Evolutionary conservation across 2,113 vertebrate genomes (phyloP).

Genomic region (Aythya baeri): DNA sequence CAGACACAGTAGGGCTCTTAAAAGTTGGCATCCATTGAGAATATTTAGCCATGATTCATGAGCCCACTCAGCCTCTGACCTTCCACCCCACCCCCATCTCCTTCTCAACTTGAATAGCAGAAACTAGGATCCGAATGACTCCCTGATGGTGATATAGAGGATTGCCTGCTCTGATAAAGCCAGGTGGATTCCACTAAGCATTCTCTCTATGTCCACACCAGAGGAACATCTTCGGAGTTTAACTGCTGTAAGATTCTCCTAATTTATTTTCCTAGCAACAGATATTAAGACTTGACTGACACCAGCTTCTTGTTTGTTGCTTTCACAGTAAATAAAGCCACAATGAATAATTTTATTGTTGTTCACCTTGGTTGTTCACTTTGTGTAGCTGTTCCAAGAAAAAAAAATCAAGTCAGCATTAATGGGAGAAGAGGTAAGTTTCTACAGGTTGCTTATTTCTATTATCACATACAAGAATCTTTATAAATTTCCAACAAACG

Average conservation of each 20-base stretch:
- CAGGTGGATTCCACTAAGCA: constrained; percentile 30
- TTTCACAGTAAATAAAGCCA: constrained; percentile 54
- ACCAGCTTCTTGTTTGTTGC: not conserved
- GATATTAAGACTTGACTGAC: constrained; percentile 38
- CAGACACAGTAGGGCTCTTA: not conserved
- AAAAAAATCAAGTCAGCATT: not conserved
- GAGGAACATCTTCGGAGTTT: not conserved
- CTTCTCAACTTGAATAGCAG: not conserved
- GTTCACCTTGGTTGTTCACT: not conserved
- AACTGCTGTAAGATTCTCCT: constrained; percentile 8
- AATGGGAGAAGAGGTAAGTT: constrained; percentile 37
- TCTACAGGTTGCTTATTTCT: constrained; percentile 17
- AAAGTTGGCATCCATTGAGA: not conserved
- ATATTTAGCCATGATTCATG: not conserved
- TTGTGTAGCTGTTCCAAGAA: constrained; percentile 11
- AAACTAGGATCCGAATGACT: not conserved
- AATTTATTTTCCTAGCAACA: constrained; percentile 57
- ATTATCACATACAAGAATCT: constrained; percentile 36
- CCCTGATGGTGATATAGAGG: constrained; percentile 36
- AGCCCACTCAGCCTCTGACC: not conserved
- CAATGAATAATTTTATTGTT: constrained; percentile 49
- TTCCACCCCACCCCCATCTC: not conserved
- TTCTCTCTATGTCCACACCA: not conserved
- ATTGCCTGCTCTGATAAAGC: constrained; percentile 39
- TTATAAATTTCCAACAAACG: constrained; percentile 32